Percentiles rank a stretch among this genome's conserved stretches.
Evolutionary conservation across 2,797 vertebrate genomes (phyloP).

Genomic region (Semaprochilodus insignis): DNA sequence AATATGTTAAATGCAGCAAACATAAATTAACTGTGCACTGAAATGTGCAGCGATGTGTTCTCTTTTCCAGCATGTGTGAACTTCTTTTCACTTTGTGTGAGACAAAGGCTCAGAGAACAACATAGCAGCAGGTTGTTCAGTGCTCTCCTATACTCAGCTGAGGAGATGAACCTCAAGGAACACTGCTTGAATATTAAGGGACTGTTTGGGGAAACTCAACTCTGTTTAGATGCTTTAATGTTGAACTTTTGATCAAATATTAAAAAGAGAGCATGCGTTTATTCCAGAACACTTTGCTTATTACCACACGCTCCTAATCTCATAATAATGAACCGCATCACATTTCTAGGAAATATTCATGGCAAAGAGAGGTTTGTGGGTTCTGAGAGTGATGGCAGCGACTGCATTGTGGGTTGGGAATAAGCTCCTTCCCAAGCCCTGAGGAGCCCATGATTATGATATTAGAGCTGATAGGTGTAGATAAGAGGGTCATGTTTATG

Average conservation of each 20-base stretch:
- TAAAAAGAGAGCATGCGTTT: not conserved
- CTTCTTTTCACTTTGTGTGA: no score
- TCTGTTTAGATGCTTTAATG: not conserved
- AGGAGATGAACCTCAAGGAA: not conserved
- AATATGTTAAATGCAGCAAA: no score
- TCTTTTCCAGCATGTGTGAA: no score
- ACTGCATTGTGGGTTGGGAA: conserved; percentile 9
- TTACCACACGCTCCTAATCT: conserved; percentile 14
- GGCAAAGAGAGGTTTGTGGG: not conserved
- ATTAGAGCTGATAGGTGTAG: conserved; percentile 41
- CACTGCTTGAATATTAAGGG: not conserved
- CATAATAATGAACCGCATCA: conserved; percentile 22
- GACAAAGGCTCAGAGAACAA: no score
- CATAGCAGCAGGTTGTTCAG: not conserved
- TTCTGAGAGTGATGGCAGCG: conserved; percentile 19
- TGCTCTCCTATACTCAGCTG: not conserved
- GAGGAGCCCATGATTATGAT: conserved; percentile 52
- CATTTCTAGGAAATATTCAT: conserved; percentile 28
- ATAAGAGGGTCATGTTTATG: conserved; percentile 54
- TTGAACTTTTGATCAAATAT: not conserved
- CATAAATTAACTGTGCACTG: no score
- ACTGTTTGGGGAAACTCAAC: not conserved
- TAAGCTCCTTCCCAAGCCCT: conserved; percentile 18
- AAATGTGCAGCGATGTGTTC: no score
- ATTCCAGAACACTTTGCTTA: not conserved